Conservation (phyloP, 2,888 invertebrate species). For the Machimus rusticus region DNA sequence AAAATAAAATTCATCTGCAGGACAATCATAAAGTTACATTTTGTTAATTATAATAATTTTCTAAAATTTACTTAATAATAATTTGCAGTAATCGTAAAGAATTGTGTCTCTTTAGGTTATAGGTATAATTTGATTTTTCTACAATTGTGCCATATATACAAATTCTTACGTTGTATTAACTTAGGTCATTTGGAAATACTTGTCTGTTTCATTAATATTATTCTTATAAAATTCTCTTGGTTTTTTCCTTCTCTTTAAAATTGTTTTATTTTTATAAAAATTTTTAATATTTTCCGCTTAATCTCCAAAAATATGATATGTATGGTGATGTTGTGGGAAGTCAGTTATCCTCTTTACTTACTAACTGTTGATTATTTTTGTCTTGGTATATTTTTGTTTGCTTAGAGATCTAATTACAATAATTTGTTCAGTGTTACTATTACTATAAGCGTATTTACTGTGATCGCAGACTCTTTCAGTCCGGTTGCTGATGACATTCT, state of each 20-base stretch:
- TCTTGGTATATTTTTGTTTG: conserved; percentile 2
- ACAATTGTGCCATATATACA: conserved; percentile 33
- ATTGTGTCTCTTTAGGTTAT: neutral
- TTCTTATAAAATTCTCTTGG: conserved; percentile 34
- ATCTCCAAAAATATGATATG: conserved; percentile 37
- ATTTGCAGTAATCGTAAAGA: neutral
- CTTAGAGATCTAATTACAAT: conserved; percentile 9
- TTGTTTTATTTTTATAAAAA: conserved; percentile 15
- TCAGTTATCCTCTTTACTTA: neutral
- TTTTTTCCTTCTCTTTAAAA: conserved; percentile 28
- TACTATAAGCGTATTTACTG: conserved; percentile 26
- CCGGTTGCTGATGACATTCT: conserved; percentile 44
- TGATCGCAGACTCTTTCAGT: conserved; percentile 15
- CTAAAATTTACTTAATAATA: neutral
- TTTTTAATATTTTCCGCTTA: neutral
- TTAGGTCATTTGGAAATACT: conserved; percentile 49
- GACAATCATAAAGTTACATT: neutral
- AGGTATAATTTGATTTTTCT: conserved; percentile 8
- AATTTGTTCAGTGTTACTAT: neutral
- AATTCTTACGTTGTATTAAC: neutral
- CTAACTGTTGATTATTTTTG: neutral
- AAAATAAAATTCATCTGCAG: conserved; percentile 25
- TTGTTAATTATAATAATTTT: neutral
- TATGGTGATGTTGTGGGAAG: neutral
- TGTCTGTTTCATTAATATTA: conserved; percentile 33